Evolutionary conservation across 1,140 invertebrate species (phyloP).

Genomic region (Manduca sexta): DNA sequence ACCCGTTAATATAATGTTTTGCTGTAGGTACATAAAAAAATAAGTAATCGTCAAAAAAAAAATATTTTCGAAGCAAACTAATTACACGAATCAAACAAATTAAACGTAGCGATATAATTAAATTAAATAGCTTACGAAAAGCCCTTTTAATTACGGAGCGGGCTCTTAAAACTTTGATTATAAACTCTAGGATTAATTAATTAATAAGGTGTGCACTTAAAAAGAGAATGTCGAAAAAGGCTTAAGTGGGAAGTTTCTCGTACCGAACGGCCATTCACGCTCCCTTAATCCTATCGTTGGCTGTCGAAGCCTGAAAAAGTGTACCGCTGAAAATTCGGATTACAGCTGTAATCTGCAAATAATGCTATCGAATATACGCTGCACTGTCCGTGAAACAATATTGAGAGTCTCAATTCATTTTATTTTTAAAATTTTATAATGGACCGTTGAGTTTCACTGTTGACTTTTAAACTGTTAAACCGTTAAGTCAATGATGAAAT

Average conservation of each 20-base stretch:
- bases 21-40: no score
- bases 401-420: not conserved
- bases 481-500: no score
- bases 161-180: constrained; percentile 20
- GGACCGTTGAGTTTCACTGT: constrained; percentile 5
- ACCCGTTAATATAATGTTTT: no score
- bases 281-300: constrained; percentile 34
- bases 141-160: constrained; percentile 6
- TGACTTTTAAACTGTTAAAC: not conserved
- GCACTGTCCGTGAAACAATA: constrained; percentile 17
- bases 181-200: constrained; percentile 42
- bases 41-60: no score
- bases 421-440: constrained; percentile 10
- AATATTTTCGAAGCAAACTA: no score
- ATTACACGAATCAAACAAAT: no score
- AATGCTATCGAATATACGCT: constrained; percentile 21
- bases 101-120: no score
- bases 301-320: constrained; percentile 36
- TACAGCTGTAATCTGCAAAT: constrained; percentile 35
- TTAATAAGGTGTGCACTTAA: constrained; percentile 59
- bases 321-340: constrained; percentile 45
- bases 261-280: constrained; percentile 34
- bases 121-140: not conserved
- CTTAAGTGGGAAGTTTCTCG: constrained; percentile 46
- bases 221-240: constrained; percentile 37